Evolutionary conservation across 2,888 invertebrate genomes (phyloP), one percentile per base, ranked within the genome.

Genomic region (Creontiades dilutus): DNA sequence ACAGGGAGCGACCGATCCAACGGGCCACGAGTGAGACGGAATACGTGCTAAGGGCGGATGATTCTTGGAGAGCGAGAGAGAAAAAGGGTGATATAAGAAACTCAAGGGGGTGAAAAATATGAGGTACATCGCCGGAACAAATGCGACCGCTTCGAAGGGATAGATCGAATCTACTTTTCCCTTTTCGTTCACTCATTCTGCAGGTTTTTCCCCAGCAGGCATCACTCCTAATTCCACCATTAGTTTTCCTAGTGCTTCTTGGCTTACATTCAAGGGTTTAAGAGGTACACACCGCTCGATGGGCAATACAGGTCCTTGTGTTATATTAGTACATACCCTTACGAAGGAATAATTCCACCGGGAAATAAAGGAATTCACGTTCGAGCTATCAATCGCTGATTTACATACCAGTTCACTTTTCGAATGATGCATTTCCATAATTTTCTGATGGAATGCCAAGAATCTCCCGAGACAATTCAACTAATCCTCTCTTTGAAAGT

Each of bases 41-140:
- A 68, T 23, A 23, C 68, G 27, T 68, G 68, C 23, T 19, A 68
- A 68, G 68, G 61, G 68, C 27, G 23, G 68, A 27, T 19, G 68
- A 5, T 27, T 12, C 19, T 13, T 12, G 11, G 68, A 68, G 61
- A 19, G 48, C 19, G 52, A 27, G 82, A n/a, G 48, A 46, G 52
- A 82, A 46, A 16, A 80, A 46, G 37, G 78, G 80, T 80, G 80
- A 19, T 68, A 23, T 78, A 55, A 85, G 85, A 28, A 57, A 85
- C 37, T 23, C 37, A 37, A 37, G 37, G 85, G 68, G 68, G 19
- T 68, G 48, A 85, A 85, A 85, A 85, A 61, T 85, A 85, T 85
- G 55, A 85, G 57, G 55, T 55, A 85, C 85, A 85, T 85, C 85
- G 19, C 61, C 61, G 55, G 85, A 57, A 85, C 85, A 85, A 85